Evolutionary conservation across 2,797 vertebrate species (phyloP).

Genomic region (Pangasius djambal): DNA sequence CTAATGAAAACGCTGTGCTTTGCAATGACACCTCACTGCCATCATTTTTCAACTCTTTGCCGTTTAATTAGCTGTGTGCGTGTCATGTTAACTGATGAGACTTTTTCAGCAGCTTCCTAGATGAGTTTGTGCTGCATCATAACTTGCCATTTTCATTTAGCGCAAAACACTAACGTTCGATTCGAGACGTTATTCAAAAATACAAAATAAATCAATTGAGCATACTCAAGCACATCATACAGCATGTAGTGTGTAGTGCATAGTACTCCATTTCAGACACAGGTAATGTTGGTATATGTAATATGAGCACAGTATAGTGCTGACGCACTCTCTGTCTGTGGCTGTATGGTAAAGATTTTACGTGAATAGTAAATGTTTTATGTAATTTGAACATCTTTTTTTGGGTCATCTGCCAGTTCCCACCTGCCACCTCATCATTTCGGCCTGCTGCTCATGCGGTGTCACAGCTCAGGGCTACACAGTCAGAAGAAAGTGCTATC

Average conservation of each 20-base stretch:
- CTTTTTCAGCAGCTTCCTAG: neutral
- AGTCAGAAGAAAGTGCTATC: neutral
- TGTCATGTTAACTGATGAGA: constrained; percentile 26
- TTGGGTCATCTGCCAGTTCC: no score
- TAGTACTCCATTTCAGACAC: neutral
- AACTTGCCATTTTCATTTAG: neutral
- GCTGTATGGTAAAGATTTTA: neutral
- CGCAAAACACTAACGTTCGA: neutral
- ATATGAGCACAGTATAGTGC: neutral
- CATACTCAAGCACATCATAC: neutral
- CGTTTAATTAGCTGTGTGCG: constrained; percentile 32
- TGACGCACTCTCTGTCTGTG: neutral
- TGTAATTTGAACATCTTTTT: no score
- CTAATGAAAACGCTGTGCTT: constrained; percentile 45
- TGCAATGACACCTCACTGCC: constrained; percentile 2
- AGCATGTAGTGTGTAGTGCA: neutral
- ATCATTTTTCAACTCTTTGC: constrained; percentile 35
- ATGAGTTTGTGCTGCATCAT: constrained; percentile 5
- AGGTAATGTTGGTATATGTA: no score
- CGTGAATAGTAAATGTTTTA: neutral
- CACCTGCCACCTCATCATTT: no score
- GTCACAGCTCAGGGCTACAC: no score
- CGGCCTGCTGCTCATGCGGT: no score
- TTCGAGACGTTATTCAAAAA: neutral
- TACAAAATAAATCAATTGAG: neutral